Evolutionary conservation across 1,140 invertebrate genomes (phyloP).

Genomic region (Drosophila equinoxialis): DNA sequence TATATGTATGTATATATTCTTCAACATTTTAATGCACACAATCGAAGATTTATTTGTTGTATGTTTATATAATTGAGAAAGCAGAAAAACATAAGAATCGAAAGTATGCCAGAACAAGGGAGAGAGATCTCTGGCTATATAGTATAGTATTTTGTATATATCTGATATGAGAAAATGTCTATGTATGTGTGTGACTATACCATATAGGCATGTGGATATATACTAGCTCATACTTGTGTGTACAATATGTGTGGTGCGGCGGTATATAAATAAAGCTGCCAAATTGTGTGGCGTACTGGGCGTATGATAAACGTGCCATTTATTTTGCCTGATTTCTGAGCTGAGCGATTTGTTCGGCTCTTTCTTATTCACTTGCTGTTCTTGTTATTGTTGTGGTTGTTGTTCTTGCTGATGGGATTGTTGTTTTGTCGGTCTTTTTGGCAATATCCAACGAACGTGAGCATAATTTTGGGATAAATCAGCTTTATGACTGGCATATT

Average conservation of each 20-base stretch:
- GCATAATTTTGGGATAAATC: slow-evolving; percentile 44
- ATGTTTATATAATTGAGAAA: slow-evolving; percentile 81
- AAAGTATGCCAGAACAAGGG: slow-evolving; percentile 49
- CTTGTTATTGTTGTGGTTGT: neutral
- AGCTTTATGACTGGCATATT: slow-evolving; percentile 62
- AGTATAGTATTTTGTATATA: slow-evolving; percentile 25
- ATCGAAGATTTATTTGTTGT: too few species aligned
- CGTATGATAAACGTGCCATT: slow-evolving; percentile 80
- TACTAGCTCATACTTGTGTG: slow-evolving; percentile 17
- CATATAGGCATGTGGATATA: slow-evolving; percentile 20
- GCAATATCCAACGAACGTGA: slow-evolving; percentile 23
- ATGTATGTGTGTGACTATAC: slow-evolving; percentile 1
- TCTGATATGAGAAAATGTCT: slow-evolving; percentile 10
- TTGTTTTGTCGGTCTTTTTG: neutral
- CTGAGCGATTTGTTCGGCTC: slow-evolving; percentile 38
- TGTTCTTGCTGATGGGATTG: neutral
- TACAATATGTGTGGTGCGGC: slow-evolving; percentile 24
- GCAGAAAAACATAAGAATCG: slow-evolving; percentile 58
- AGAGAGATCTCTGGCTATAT: slow-evolving; percentile 1
- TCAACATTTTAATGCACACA: slow-evolving; percentile 70
- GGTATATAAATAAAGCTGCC: slow-evolving; percentile 76
- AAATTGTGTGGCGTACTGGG: slow-evolving; percentile 70
- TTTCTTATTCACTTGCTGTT: neutral
- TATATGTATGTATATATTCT: slow-evolving; percentile 28
- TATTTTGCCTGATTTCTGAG: slow-evolving; percentile 62